Percentiles rank a stretch among this genome's conserved stretches.
Evolutionary conservation across 2,797 vertebrate genomes (phyloP).

Genomic region (Rhabdophis nuchalis): DNA sequence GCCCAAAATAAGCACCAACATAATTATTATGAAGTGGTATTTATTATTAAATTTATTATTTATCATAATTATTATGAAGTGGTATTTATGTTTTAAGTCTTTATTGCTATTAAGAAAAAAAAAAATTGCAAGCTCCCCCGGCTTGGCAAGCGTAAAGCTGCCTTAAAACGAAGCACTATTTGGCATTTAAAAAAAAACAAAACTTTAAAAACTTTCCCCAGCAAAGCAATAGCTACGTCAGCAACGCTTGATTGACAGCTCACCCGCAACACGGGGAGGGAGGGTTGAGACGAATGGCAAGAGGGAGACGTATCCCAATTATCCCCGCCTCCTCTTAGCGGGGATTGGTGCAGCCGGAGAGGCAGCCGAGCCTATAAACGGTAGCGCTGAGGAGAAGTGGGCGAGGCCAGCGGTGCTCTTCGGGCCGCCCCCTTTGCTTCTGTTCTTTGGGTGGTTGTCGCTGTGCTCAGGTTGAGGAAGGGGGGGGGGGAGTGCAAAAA

Average conservation of each 20-base stretch:
- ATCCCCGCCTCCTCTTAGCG: fast-evolving
- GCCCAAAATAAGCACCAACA: too few species aligned
- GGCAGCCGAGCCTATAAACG: background rate
- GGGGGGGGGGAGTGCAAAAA: slow-evolving; percentile 20
- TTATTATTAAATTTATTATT: too few species aligned
- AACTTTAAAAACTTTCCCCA: background rate
- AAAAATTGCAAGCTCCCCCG: background rate
- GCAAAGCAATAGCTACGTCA: background rate
- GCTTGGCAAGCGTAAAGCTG: background rate
- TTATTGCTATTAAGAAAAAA: too few species aligned
- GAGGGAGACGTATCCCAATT: background rate
- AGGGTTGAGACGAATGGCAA: background rate
- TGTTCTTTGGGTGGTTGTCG: background rate
- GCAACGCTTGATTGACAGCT: background rate
- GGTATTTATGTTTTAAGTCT: too few species aligned
- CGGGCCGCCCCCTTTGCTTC: background rate
- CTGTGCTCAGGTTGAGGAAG: background rate
- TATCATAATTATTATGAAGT: too few species aligned
- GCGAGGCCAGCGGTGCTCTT: fast-evolving
- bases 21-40: too few species aligned
- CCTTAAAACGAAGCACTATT: background rate
- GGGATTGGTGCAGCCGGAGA: background rate
- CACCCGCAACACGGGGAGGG: too few species aligned
- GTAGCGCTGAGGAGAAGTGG: fast-evolving
- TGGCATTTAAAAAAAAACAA: background rate